A percentile compares a stretch with the other conserved stretches of the same genome.
These are phyloP conservation scores for Psephotus haematonotus DNA, from an alignment of 2,113 vertebrate genomes.

Conservation along the genomic window DNA sequence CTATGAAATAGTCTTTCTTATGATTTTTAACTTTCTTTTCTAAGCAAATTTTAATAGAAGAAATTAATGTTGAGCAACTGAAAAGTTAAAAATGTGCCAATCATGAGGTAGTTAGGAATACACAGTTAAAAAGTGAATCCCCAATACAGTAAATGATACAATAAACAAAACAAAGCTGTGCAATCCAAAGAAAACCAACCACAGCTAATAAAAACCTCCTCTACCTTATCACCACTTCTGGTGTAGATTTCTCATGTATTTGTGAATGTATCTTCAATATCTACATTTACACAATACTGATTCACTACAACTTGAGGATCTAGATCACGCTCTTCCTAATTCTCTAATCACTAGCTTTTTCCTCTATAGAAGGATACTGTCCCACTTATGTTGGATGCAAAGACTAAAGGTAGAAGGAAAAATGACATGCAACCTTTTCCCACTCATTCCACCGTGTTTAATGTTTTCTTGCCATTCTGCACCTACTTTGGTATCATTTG, in stretches of 20 bases:
- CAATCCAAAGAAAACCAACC: neutral
- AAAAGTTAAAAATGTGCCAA: neutral
- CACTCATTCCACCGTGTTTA: neutral
- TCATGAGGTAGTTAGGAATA: neutral
- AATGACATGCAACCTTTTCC: neutral
- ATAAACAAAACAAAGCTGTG: neutral
- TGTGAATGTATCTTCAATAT: neutral
- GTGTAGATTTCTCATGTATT: fast-evolving
- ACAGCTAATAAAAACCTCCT: neutral
- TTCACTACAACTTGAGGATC: neutral
- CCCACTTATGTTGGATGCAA: neutral
- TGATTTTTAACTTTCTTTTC: conserved; percentile 11
- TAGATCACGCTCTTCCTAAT: neutral
- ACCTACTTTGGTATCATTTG: neutral
- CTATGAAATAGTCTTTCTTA: neutral
- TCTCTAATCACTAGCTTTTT: neutral
- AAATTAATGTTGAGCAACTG: neutral
- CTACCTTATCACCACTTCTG: neutral
- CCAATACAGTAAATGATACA: neutral
- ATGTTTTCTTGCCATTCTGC: neutral
- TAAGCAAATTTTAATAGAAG: neutral
- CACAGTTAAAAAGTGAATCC: neutral
- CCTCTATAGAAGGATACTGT: neutral
- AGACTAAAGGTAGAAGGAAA: neutral
- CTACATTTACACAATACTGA: neutral